A percentile compares a stretch with the other conserved stretches of the same genome.
Conservation (phyloP, 2,113 vertebrate species). For the Ailuropoda melanoleuca region DNA sequence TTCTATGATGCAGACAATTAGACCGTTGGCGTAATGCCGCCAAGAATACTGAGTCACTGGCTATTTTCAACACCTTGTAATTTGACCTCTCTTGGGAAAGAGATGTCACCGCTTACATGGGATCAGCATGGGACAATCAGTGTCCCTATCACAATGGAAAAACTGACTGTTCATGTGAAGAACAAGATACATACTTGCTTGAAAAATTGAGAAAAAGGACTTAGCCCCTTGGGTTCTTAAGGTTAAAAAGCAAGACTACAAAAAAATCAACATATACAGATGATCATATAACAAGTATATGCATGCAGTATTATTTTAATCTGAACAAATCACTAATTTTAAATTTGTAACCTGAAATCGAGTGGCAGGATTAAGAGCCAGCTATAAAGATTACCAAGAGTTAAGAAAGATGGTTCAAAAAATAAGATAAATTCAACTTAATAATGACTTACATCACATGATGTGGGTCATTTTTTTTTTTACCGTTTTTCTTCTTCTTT, state of each 20-base stretch:
- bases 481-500: background rate
- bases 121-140: slow-evolving; percentile 19
- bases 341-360: slow-evolving; percentile 29
- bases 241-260: slow-evolving; percentile 1
- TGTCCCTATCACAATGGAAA: background rate
- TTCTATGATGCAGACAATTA: slow-evolving; percentile 58
- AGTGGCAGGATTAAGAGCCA: background rate
- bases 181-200: slow-evolving; percentile 33
- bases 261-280: background rate
- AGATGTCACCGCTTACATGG: background rate
- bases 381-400: background rate
- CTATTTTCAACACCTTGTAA: slow-evolving; percentile 72
- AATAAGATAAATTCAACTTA: slow-evolving; percentile 25
- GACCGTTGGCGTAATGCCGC: slow-evolving; percentile 66
- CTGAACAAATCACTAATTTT: background rate
- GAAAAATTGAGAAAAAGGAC: background rate
- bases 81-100: slow-evolving; percentile 77
- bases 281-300: slow-evolving; percentile 32
- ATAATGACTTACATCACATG: background rate
- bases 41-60: slow-evolving; percentile 72
- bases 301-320: slow-evolving; percentile 41
- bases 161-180: slow-evolving; percentile 58
- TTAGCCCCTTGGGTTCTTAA: background rate
- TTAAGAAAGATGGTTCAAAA: background rate
- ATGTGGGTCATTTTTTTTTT: background rate